A percentile compares a stretch with the other conserved stretches of the same genome.
These are phyloP conservation scores for Enhydra lutris DNA, from an alignment of 2,113 vertebrate species.

Conservation along the genomic window DNA sequence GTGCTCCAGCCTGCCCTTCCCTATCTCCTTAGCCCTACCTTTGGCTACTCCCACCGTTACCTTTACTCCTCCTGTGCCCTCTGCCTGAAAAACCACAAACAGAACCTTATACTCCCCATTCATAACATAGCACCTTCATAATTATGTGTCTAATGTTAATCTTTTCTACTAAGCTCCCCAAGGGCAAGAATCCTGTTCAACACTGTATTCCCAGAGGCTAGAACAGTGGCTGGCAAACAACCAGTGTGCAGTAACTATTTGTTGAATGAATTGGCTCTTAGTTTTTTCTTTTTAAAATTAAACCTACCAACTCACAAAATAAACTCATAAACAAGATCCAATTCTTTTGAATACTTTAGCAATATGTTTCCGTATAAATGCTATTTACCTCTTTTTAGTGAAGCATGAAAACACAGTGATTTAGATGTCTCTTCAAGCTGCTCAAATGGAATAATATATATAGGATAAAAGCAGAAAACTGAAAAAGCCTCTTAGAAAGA, in stretches of 20 bases:
- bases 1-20: neutral
- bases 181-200: neutral
- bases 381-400: neutral
- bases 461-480: neutral
- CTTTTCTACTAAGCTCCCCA: neutral
- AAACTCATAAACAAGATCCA: neutral
- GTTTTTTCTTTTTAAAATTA: slow-evolving; percentile 33
- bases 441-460: neutral
- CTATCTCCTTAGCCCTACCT: neutral
- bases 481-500: neutral
- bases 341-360: neutral
- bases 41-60: neutral
- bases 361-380: neutral
- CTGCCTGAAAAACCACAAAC: neutral
- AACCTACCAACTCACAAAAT: neutral
- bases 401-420: neutral
- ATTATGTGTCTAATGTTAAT: neutral
- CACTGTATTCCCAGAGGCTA: neutral
- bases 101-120: neutral
- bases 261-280: neutral
- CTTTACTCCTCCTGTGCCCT: neutral
- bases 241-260: neutral
- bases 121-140: neutral
- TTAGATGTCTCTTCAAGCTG: neutral
- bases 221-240: neutral